phyloP scores from a whole-genome alignment of 2,888 invertebrate genomes.

The Merodon equestris region DNA sequence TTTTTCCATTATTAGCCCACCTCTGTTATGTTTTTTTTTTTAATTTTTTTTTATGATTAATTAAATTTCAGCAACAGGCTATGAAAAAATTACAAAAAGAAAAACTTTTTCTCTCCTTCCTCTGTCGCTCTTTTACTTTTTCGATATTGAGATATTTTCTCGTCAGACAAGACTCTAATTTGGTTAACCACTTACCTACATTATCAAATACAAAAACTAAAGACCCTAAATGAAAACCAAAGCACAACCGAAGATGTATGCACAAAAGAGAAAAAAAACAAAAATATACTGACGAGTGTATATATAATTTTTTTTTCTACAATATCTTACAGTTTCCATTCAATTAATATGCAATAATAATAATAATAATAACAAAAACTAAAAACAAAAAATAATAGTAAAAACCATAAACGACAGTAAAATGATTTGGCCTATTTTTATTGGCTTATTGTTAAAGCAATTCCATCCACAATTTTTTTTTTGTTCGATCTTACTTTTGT shows the following conservation, averaged over 20 bases:
- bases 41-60: no score
- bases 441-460: conserved; percentile 41
- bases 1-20: conserved; percentile 12
- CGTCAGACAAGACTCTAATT: conserved; percentile 49
- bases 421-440: conserved; percentile 72
- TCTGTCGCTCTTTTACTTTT: not conserved
- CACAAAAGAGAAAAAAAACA: conserved; percentile 14
- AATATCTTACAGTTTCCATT: conserved; percentile 37
- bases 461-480: conserved; percentile 16
- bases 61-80: conserved; percentile 1
- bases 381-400: conserved; percentile 8
- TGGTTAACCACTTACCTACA: conserved; percentile 13
- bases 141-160: conserved; percentile 37
- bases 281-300: conserved; percentile 76
- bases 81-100: not conserved
- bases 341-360: conserved; percentile 50
- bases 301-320: conserved; percentile 78
- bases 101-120: conserved; percentile 8
- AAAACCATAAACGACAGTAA: conserved; percentile 21
- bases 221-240: conserved; percentile 3
- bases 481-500: conserved; percentile 18
- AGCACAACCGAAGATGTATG: conserved; percentile 14
- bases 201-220: no score
- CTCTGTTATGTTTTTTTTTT: conserved; percentile 25
- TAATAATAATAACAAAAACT: conserved; percentile 40